phyloP scores from a whole-genome alignment of 2,888 invertebrate genomes.

The Apantesis nais region DNA sequence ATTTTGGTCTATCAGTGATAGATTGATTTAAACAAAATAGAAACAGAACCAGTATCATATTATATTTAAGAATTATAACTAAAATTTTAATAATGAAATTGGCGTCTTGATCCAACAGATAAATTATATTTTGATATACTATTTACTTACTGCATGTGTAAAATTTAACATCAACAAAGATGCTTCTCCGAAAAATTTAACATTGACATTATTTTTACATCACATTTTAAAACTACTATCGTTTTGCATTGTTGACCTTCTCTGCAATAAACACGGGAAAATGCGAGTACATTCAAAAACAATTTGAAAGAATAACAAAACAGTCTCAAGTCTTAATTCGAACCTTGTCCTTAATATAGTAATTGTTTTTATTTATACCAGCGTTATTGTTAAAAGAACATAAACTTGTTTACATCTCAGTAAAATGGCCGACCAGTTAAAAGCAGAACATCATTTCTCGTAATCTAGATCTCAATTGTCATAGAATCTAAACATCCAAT shows the following conservation, averaged over 20 bases:
- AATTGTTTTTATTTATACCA: constrained; percentile 50
- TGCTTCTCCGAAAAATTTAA: constrained; percentile 40
- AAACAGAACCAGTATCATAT: background rate
- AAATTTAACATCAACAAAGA: constrained; percentile 27
- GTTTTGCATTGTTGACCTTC: constrained; percentile 51
- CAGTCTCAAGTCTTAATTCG: constrained; percentile 44
- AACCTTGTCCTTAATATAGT: constrained; percentile 58
- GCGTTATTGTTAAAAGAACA: constrained; percentile 6
- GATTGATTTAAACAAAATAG: background rate
- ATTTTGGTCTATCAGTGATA: too few relatives aligned
- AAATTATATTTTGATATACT: too few relatives aligned
- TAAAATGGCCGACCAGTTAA: background rate
- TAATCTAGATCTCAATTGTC: too few relatives aligned
- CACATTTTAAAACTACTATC: constrained; percentile 43
- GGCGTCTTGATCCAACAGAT: too few relatives aligned
- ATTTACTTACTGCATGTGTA: too few relatives aligned
- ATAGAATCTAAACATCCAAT: too few relatives aligned
- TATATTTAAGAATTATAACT: too few relatives aligned
- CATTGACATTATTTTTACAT: constrained; percentile 50
- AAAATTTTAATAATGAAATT: background rate
- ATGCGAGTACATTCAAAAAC: constrained; percentile 51
- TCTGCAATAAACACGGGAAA: constrained; percentile 58
- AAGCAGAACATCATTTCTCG: too few relatives aligned
- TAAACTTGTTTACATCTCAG: background rate
- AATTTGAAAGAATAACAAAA: constrained; percentile 52